A percentile compares a stretch with the other conserved stretches of the same genome.
These are phyloP conservation scores for Paraplagusia blochii DNA, from an alignment of 2,113 vertebrate genomes.

Conservation along the genomic window DNA sequence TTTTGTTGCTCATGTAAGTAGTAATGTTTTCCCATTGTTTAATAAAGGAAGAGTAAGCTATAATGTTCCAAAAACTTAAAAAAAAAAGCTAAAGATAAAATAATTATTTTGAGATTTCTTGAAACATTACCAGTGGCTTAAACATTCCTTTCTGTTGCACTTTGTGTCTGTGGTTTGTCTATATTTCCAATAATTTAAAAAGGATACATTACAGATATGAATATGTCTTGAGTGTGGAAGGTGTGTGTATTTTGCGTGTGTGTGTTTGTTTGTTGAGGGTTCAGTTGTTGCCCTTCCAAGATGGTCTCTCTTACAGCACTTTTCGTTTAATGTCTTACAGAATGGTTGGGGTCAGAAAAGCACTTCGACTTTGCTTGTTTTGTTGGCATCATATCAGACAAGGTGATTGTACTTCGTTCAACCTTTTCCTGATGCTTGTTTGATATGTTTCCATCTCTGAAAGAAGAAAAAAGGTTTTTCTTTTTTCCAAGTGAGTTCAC, in stretches of 20 bases:
- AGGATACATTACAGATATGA: background rate
- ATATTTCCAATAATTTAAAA: conserved; percentile 23
- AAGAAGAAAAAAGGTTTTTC: conserved; percentile 18
- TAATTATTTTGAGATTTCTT: conserved; percentile 18
- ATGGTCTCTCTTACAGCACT: conserved; percentile 22
- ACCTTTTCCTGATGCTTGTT: too few species aligned
- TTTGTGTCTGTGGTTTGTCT: conserved; percentile 30
- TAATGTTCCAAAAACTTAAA: conserved; percentile 23
- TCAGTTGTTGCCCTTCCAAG: conserved; percentile 11
- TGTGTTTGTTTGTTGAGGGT: conserved; percentile 12
- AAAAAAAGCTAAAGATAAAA: conserved; percentile 19
- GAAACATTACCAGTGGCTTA: conserved; percentile 18
- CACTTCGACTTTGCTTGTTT: conserved; percentile 47
- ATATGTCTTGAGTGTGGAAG: conserved; percentile 5
- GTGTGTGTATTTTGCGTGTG: conserved; percentile 16
- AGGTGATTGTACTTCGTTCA: conserved; percentile 64
- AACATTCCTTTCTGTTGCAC: conserved; percentile 59
- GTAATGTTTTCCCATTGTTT: conserved; percentile 4
- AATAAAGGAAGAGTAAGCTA: background rate
- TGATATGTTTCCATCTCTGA: background rate
- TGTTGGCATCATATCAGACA: conserved; percentile 53
- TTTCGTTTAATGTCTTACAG: conserved; percentile 48
- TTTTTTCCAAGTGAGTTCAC: conserved; percentile 33
- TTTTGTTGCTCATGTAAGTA: conserved; percentile 36
- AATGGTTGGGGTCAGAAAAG: conserved; percentile 30